These are phyloP conservation scores for Micromesistius poutassou DNA, from an alignment of 2,797 vertebrate species.

Conservation along the genomic window DNA sequence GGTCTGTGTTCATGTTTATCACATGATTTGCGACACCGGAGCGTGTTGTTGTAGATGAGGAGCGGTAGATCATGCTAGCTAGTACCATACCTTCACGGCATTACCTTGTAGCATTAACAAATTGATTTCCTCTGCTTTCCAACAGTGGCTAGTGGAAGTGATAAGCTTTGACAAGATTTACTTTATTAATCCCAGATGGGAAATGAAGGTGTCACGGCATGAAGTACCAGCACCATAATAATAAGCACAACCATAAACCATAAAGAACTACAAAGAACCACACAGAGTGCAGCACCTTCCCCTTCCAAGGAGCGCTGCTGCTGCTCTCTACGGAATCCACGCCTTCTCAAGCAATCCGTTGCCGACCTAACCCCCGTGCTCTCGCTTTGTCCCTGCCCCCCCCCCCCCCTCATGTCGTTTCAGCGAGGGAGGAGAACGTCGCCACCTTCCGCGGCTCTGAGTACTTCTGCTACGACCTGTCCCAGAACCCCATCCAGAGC, in stretches of 20 bases:
- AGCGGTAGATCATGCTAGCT: background rate
- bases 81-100: no score
- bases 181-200: background rate
- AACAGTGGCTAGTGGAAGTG: background rate
- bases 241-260: background rate
- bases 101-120: background rate
- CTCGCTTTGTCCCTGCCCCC: background rate
- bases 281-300: background rate
- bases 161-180: background rate
- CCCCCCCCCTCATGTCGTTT: slow-evolving; percentile 9
- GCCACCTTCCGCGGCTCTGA: slow-evolving; percentile 96
- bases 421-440: slow-evolving; percentile 93
- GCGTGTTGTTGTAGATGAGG: background rate
- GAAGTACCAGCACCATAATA: background rate
- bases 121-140: background rate
- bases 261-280: background rate
- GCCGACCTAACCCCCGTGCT: background rate
- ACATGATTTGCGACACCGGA: background rate
- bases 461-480: slow-evolving; percentile 97
- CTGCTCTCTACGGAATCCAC: background rate
- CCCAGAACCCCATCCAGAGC: slow-evolving; percentile 98
- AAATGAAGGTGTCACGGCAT: background rate
- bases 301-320: no score
- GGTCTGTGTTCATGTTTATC: background rate
- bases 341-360: background rate